These are phyloP conservation scores for Melitaea cinxia DNA, from an alignment of 1,140 invertebrate genomes.

Conservation along the genomic window DNA sequence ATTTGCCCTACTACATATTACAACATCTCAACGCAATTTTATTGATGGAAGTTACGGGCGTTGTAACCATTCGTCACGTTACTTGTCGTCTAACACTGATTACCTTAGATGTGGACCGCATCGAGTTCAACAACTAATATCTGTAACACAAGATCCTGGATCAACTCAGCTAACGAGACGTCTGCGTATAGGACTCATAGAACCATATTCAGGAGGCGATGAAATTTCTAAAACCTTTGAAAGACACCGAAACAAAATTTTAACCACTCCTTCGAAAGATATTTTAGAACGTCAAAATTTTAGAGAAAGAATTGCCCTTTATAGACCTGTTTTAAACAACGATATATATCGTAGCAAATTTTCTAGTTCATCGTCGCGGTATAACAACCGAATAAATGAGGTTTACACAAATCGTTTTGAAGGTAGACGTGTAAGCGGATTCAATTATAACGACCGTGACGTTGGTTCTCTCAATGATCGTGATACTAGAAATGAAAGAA, in stretches of 20 bases:
- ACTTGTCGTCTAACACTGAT: conserved; percentile 28
- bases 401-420: background rate
- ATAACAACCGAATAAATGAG: background rate
- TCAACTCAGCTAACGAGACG: background rate
- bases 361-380: background rate
- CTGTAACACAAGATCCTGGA: background rate
- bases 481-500: background rate
- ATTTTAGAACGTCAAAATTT: background rate
- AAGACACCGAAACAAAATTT: background rate
- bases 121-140: conserved; percentile 10
- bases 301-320: background rate
- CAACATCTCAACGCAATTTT: conserved; percentile 54
- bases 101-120: conserved; percentile 5
- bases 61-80: conserved; percentile 42
- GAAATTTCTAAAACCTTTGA: background rate
- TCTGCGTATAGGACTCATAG: background rate
- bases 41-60: conserved; percentile 67
- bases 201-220: background rate
- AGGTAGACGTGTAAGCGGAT: background rate
- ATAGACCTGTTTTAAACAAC: background rate
- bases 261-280: background rate
- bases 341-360: background rate
- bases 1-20: conserved; percentile 59
- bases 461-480: background rate
- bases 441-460: background rate